Percentiles rank a stretch among this genome's conserved stretches.
Evolutionary conservation across 2,797 vertebrate genomes (phyloP).

Genomic region (Leucoraja ocellata): DNA sequence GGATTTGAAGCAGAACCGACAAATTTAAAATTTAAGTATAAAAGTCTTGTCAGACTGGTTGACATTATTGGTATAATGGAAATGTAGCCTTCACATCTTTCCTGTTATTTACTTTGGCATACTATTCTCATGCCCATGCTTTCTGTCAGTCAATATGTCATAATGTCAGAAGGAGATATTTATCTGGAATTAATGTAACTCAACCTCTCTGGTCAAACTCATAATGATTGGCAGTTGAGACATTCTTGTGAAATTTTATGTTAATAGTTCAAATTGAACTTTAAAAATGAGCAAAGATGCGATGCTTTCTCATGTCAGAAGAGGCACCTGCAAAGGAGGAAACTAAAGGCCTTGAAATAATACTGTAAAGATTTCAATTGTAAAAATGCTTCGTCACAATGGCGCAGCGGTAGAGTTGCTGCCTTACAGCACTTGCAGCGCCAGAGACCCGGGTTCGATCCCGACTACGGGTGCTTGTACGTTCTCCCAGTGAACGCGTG

Average conservation of each 20-base stretch:
- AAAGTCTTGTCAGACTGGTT: background rate
- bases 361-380: background rate
- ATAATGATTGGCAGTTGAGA: slow-evolving; percentile 11
- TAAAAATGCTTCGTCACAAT: background rate
- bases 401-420: too few species aligned
- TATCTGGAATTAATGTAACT: slow-evolving; percentile 6
- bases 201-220: background rate
- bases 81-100: slow-evolving; percentile 25
- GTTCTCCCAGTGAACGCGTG: too few species aligned
- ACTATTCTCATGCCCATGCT: background rate
- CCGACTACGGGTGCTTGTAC: too few species aligned
- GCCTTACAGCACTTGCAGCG: too few species aligned
- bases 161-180: slow-evolving; percentile 5
- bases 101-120: slow-evolving; percentile 25
- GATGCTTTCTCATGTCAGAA: background rate
- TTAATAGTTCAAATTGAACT: slow-evolving; percentile 9
- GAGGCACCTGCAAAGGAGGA: background rate
- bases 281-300: slow-evolving; percentile 12
- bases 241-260: background rate
- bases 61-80: slow-evolving; percentile 24
- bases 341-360: background rate
- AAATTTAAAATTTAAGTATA: background rate
- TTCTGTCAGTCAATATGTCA: slow-evolving; percentile 26
- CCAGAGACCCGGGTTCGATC: too few species aligned
- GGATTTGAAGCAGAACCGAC: background rate